Evolutionary conservation across 2,113 vertebrate genomes (phyloP), one percentile per base, ranked within the genome.

Genomic region (Notechis scutatus): DNA sequence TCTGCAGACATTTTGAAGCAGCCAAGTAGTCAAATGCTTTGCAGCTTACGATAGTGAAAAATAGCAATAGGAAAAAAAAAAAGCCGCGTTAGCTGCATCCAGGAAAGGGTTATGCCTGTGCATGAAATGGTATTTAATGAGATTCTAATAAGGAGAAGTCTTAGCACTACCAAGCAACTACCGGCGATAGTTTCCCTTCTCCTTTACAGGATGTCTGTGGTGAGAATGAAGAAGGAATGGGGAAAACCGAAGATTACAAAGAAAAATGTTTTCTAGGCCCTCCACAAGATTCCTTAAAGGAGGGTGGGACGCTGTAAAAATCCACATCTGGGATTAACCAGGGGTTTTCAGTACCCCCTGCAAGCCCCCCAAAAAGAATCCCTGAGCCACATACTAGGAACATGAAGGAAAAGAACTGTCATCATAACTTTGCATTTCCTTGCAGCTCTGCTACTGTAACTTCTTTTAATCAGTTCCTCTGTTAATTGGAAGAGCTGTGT

Each of bases 401-500:
- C 4, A 47, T 11, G 1, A 74, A 64, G 42, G 4, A n/a, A 29
- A 95, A 93, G 91, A 92, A 88, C 95, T 10, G 85, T 95, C 95
- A 97, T 95, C 95, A 96, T 47, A 87, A 94, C 96, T 94, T 95
- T 92, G 90, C 92, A 94, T 95, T 95, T 95, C 91, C 88, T 94
- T 96, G 52, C 69, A 61, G 95, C 94, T 96, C 95, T 97, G 94
- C 94, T 95, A 96, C 94, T 96, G 93, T 96, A 96, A 96, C 96
- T 96, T 96, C 93, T 95, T 97, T 50, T 95, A 96, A 97, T 97
- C 96, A 95, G 94, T 91, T 74, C 56, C 81, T 26, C 24, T 91
- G 94, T 94, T 97, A 97, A 97, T 96, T 97, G 94, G 94, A 96
- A 95, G 95, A 94, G 93, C 94, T 95, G 91, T 95, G 96, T 96